These are phyloP conservation scores for Forbesichthys agassizii DNA, from an alignment of 2,113 vertebrate genomes.

Conservation along the genomic window DNA sequence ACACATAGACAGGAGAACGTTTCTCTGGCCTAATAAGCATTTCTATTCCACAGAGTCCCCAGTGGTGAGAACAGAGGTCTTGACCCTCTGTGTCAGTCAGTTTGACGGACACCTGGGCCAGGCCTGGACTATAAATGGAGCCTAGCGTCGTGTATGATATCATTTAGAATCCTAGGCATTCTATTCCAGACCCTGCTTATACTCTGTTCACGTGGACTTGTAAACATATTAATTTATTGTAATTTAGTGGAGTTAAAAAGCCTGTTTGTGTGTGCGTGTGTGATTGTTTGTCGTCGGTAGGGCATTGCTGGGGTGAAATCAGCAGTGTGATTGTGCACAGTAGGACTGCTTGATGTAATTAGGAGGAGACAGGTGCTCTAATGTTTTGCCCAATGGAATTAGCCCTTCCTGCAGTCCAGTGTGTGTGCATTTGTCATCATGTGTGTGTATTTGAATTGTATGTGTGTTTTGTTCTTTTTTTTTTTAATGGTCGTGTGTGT, in stretches of 20 bases:
- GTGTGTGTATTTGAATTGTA: not conserved
- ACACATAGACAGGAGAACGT: slow-evolving; percentile 1
- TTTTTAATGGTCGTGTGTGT: slow-evolving; percentile 2
- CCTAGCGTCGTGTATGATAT: no score
- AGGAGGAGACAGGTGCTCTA: slow-evolving; percentile 19
- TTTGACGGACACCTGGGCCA: slow-evolving; percentile 40
- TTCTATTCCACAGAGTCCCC: slow-evolving; percentile 12
- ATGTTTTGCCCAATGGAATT: slow-evolving; percentile 10
- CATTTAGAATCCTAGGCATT: no score
- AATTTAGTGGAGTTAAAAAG: slow-evolving; percentile 1
- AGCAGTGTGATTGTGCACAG: not conserved
- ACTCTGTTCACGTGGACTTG: no score
- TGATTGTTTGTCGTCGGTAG: slow-evolving; percentile 7
- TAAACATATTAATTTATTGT: not conserved
- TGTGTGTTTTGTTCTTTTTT: not conserved
- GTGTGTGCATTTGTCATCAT: not conserved
- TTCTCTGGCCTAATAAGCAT: slow-evolving; percentile 38
- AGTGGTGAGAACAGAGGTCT: slow-evolving; percentile 14
- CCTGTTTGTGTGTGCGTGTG: not conserved
- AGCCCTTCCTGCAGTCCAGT: not conserved
- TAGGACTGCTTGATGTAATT: not conserved
- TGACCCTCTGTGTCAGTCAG: slow-evolving; percentile 30
- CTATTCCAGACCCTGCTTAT: no score
- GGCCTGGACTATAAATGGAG: not conserved
- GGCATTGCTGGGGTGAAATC: slow-evolving; percentile 10